Conservation (phyloP, 2,888 invertebrate species). For the Philhelius pedissequus region DNA sequence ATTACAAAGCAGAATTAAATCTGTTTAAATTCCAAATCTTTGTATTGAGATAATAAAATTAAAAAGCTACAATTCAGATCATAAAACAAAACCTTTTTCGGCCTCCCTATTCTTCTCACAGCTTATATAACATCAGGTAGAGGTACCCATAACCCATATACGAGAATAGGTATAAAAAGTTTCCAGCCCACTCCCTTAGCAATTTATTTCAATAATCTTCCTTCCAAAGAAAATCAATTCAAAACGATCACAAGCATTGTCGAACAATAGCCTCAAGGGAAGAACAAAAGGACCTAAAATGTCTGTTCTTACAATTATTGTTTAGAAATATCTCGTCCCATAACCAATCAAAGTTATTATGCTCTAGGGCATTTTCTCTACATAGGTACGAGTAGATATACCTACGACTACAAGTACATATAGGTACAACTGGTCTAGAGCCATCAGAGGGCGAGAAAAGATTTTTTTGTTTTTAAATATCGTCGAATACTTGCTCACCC, state of each 20-base stretch:
- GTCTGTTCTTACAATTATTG: constrained; percentile 20
- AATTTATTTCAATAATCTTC: constrained; percentile 43
- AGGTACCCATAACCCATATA: too few species aligned
- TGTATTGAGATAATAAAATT: not conserved
- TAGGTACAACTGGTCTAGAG: not conserved
- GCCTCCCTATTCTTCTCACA: not conserved
- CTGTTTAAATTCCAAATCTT: not conserved
- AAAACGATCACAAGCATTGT: constrained; percentile 40
- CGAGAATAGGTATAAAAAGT: not conserved
- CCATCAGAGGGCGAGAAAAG: not conserved
- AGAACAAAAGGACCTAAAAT: constrained; percentile 1
- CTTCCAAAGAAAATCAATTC: constrained; percentile 48
- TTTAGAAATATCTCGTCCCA: constrained; percentile 34
- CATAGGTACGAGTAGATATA: not conserved
- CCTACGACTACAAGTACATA: not conserved
- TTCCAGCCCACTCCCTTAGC: not conserved
- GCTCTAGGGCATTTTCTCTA: constrained; percentile 26
- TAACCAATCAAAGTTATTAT: constrained; percentile 64
- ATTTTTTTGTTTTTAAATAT: constrained; percentile 16
- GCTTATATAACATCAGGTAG: not conserved
- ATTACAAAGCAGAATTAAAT: not conserved
- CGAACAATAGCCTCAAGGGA: constrained; percentile 19
- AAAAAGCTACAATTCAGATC: not conserved
- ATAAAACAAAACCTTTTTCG: not conserved
- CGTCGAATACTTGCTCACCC: not conserved